These are phyloP conservation scores for Plemyria rubiginata DNA, from an alignment of 2,888 invertebrate species.

Conservation along the genomic window DNA sequence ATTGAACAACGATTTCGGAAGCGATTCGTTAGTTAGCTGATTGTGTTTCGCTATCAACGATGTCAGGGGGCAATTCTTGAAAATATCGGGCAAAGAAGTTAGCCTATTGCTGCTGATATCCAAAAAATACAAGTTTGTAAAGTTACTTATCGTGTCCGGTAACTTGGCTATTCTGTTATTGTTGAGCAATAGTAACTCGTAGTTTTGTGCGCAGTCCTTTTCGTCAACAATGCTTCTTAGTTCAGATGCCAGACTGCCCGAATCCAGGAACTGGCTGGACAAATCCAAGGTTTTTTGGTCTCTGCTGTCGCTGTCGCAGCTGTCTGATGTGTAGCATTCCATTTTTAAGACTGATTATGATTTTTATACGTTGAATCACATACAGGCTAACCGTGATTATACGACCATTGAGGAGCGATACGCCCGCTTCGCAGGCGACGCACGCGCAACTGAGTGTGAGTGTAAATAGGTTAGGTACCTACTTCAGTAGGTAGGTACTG, in stretches of 20 bases:
- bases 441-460: slow-evolving; percentile 82
- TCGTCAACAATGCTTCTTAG: slow-evolving; percentile 86
- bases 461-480: too few relatives aligned
- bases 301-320: slow-evolving; percentile 91
- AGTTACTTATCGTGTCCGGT: slow-evolving; percentile 87
- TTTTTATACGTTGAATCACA: slow-evolving; percentile 54
- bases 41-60: slow-evolving; percentile 96
- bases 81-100: slow-evolving; percentile 90
- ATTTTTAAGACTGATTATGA: slow-evolving; percentile 67
- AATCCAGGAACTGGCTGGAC: slow-evolving; percentile 82
- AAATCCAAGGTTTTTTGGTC: slow-evolving; percentile 89
- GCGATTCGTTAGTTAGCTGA: slow-evolving; percentile 90
- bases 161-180: slow-evolving; percentile 92
- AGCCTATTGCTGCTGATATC: slow-evolving; percentile 96
- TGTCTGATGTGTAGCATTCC: slow-evolving; percentile 94
- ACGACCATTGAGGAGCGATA: slow-evolving; percentile 40
- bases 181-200: slow-evolving; percentile 92
- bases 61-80: slow-evolving; percentile 90
- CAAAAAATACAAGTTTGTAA: slow-evolving; percentile 90
- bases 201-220: slow-evolving; percentile 83
- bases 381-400: slow-evolving; percentile 33
- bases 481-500: too few relatives aligned
- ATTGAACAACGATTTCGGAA: slow-evolving; percentile 93
- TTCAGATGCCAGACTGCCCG: slow-evolving; percentile 83
- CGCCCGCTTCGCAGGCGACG: slow-evolving; percentile 60